A percentile compares a stretch with the other conserved stretches of the same genome.
These are phyloP conservation scores for Gadopsis bispinosus DNA, from an alignment of 2,797 vertebrate genomes.

Conservation along the genomic window DNA sequence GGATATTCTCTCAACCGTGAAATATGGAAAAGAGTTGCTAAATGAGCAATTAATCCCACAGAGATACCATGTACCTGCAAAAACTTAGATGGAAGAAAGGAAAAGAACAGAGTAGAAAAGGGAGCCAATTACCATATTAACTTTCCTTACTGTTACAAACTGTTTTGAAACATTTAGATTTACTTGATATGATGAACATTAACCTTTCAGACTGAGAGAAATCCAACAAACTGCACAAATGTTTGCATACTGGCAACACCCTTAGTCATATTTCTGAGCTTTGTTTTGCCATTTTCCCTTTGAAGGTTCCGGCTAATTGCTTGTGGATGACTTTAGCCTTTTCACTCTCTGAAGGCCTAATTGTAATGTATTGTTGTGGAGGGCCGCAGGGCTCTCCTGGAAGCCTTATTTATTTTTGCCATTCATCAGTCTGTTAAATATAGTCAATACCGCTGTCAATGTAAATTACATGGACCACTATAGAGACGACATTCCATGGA, in stretches of 20 bases:
- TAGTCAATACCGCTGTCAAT: constrained; percentile 71
- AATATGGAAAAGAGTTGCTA: constrained; percentile 83
- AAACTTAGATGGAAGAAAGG: constrained; percentile 64
- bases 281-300: constrained; percentile 52
- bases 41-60: constrained; percentile 84
- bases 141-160: constrained; percentile 44
- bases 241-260: constrained; percentile 28
- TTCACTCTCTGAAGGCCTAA: constrained; percentile 65
- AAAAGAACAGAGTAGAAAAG: constrained; percentile 53
- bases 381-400: constrained; percentile 55
- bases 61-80: constrained; percentile 79
- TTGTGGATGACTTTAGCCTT: constrained; percentile 67
- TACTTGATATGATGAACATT: constrained; percentile 10
- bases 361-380: constrained; percentile 70
- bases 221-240: constrained; percentile 21
- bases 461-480: constrained; percentile 67
- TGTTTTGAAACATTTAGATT: constrained; percentile 30
- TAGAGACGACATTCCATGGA: constrained; percentile 44
- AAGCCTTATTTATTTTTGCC: constrained; percentile 76
- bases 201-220: constrained; percentile 21
- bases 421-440: constrained; percentile 79
- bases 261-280: constrained; percentile 38
- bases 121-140: constrained; percentile 57
- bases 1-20: constrained; percentile 81
- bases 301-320: constrained; percentile 66